These are phyloP conservation scores for Sinocyclocheilus anophthalmus DNA, from an alignment of 2,113 vertebrate species.

Conservation along the genomic window DNA sequence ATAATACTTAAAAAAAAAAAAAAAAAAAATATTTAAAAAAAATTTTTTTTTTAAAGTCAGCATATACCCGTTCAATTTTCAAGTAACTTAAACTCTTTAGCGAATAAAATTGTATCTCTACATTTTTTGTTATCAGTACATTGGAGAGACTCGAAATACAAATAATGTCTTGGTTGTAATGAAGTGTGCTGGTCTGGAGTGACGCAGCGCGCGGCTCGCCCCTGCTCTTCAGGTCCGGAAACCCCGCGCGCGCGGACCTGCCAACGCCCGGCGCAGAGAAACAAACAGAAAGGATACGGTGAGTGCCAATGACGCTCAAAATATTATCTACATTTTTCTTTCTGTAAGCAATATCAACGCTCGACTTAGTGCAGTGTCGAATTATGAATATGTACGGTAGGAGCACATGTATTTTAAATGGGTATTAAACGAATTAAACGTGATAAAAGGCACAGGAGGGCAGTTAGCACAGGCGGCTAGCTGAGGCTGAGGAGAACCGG, in stretches of 20 bases:
- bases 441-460: neutral
- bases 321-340: neutral
- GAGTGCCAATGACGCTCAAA: slow-evolving; percentile 8
- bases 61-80: too few species aligned
- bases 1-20: too few species aligned
- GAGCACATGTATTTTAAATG: neutral
- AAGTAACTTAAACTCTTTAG: too few species aligned
- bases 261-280: slow-evolving; percentile 77
- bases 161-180: neutral
- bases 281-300: slow-evolving; percentile 58
- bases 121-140: too few species aligned
- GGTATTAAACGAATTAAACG: neutral
- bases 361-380: neutral
- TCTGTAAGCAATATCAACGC: neutral
- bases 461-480: slow-evolving; percentile 34
- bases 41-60: too few species aligned
- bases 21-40: too few species aligned
- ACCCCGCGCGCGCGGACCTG: slow-evolving; percentile 75
- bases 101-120: too few species aligned
- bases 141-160: too few species aligned
- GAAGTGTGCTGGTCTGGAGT: neutral
- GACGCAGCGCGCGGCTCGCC: slow-evolving; percentile 61
- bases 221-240: slow-evolving; percentile 69
- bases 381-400: neutral
- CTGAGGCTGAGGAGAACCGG: slow-evolving; percentile 4